These are phyloP conservation scores for Wasmannia auropunctata DNA, from an alignment of 1,140 invertebrate genomes.

Conservation along the genomic window DNA sequence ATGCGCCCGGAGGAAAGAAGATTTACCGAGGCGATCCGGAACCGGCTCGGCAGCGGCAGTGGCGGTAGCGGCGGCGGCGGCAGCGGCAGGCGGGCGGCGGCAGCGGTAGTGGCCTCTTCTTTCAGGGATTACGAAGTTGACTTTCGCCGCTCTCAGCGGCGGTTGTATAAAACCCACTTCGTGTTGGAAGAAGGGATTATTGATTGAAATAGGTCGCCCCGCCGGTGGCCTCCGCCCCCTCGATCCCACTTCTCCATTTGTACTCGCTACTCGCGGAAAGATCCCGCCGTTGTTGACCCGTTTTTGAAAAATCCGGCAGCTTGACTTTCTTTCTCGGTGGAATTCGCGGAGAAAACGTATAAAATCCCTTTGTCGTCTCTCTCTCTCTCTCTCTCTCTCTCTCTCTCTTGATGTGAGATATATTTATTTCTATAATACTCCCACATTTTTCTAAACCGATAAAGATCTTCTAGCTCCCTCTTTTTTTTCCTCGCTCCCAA, in stretches of 20 bases:
- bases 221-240: background rate
- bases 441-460: background rate
- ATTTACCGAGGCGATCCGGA: slow-evolving; percentile 52
- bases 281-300: slow-evolving; percentile 19
- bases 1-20: slow-evolving; percentile 46
- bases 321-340: background rate
- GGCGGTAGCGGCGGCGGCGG: background rate
- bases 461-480: background rate
- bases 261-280: slow-evolving; percentile 15
- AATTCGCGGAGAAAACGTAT: background rate
- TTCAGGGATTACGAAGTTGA: slow-evolving; percentile 54
- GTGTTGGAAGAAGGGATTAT: slow-evolving; percentile 52
- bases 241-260: slow-evolving; percentile 37
- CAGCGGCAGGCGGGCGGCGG: too few relatives aligned
- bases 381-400: too few relatives aligned
- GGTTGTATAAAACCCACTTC: slow-evolving; percentile 53
- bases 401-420: background rate
- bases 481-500: background rate
- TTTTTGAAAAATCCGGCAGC: slow-evolving; percentile 1
- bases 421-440: slow-evolving; percentile 1
- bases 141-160: slow-evolving; percentile 45
- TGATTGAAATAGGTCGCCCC: slow-evolving; percentile 53
- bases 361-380: background rate
- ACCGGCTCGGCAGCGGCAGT: slow-evolving; percentile 8
- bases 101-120: slow-evolving; percentile 41